A percentile compares a stretch with the other conserved stretches of the same genome.
These are phyloP conservation scores for Polydrusus cervinus DNA, from an alignment of 2,888 invertebrate genomes.

Conservation along the genomic window DNA sequence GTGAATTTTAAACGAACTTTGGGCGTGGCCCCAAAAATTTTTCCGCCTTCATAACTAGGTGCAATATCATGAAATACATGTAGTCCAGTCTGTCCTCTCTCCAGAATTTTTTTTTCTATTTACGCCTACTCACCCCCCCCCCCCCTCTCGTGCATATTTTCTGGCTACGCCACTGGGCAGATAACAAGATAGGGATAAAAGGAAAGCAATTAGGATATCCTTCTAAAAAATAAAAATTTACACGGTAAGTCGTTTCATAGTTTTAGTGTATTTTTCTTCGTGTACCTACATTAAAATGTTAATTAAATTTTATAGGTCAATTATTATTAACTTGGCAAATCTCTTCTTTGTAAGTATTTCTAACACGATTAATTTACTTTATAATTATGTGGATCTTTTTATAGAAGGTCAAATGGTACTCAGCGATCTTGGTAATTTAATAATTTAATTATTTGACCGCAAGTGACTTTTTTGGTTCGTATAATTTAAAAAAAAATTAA, in stretches of 20 bases:
- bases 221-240: too few relatives aligned
- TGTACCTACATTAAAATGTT: background rate
- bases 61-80: too few relatives aligned
- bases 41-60: too few relatives aligned
- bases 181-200: too few relatives aligned
- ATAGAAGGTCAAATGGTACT: slow-evolving; percentile 27
- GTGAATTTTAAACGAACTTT: too few relatives aligned
- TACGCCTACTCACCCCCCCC: too few relatives aligned
- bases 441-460: background rate
- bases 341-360: slow-evolving; percentile 15
- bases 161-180: too few relatives aligned
- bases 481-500: background rate
- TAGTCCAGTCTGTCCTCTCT: too few relatives aligned
- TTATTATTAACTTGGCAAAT: background rate
- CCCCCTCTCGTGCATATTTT: too few relatives aligned
- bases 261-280: background rate
- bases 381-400: slow-evolving; percentile 31
- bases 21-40: too few relatives aligned
- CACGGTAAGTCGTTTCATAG: background rate
- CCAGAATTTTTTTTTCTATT: too few relatives aligned
- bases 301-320: slow-evolving; percentile 20
- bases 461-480: background rate
- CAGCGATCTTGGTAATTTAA: background rate
- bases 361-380: slow-evolving; percentile 19
- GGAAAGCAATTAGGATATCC: too few relatives aligned